Evolutionary conservation across 1,140 invertebrate species (phyloP).

Genomic region (Probaryconus sp.): DNA sequence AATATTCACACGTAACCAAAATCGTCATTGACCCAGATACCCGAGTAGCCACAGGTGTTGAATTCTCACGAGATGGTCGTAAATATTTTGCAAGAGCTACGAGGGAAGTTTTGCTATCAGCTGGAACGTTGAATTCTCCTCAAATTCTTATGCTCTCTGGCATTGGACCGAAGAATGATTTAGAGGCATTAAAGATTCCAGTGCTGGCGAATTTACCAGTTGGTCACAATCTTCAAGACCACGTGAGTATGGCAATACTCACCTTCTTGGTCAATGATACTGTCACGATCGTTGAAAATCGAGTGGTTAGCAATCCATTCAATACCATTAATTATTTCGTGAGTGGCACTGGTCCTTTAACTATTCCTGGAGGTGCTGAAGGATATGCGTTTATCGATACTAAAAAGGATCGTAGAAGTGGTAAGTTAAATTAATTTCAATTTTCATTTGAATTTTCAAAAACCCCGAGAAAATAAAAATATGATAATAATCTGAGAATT

Average conservation of each 20-base stretch:
- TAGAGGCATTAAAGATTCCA: constrained; percentile 77
- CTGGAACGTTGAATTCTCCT: constrained; percentile 80
- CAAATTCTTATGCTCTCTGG: constrained; percentile 82
- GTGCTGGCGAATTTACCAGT: constrained; percentile 84
- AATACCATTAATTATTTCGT: constrained; percentile 80
- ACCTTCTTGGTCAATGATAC: constrained; percentile 84
- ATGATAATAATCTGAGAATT: too few species aligned
- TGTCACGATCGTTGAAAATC: constrained; percentile 79
- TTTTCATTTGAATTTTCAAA: neutral
- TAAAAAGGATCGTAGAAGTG: constrained; percentile 48
- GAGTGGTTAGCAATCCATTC: constrained; percentile 77
- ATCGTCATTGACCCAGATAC: constrained; percentile 82
- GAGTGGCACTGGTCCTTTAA: constrained; percentile 82
- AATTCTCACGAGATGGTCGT: constrained; percentile 81
- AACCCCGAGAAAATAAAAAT: too few species aligned
- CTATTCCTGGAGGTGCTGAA: constrained; percentile 85
- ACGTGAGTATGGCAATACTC: constrained; percentile 84
- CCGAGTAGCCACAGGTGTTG: constrained; percentile 82
- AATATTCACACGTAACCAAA: constrained; percentile 82
- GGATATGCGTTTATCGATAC: constrained; percentile 84
- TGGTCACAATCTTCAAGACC: constrained; percentile 89
- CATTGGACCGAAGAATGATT: constrained; percentile 79
- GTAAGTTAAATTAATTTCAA: constrained; percentile 14
- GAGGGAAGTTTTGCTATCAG: constrained; percentile 81
- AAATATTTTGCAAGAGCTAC: constrained; percentile 74